A percentile compares a stretch with the other conserved stretches of the same genome.
phyloP scores from a whole-genome alignment of 2,888 invertebrate genomes.

The Trichopria drosophilae region DNA sequence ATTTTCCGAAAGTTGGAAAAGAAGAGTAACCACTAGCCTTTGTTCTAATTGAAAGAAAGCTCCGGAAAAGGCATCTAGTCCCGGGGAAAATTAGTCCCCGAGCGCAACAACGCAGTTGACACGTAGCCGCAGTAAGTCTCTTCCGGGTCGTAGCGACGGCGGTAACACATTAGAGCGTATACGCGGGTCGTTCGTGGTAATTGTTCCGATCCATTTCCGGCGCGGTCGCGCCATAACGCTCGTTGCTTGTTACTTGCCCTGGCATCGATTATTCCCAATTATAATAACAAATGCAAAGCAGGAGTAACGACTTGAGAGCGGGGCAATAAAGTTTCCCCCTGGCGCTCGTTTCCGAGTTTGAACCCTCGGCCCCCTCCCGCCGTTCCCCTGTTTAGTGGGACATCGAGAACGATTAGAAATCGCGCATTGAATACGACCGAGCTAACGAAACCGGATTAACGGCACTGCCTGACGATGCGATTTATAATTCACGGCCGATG shows the following conservation, averaged over 20 bases:
- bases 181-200: slow-evolving; percentile 40
- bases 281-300: slow-evolving; percentile 57
- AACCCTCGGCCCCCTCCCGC: slow-evolving; percentile 16
- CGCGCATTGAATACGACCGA: too few relatives aligned
- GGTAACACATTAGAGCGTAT: slow-evolving; percentile 26
- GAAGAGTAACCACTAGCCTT: too few relatives aligned
- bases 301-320: slow-evolving; percentile 52
- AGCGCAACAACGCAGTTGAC: slow-evolving; percentile 6
- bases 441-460: too few relatives aligned
- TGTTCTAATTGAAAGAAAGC: too few relatives aligned
- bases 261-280: slow-evolving; percentile 57
- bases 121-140: slow-evolving; percentile 16
- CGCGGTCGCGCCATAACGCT: slow-evolving; percentile 28
- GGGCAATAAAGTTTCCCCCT: slow-evolving; percentile 50
- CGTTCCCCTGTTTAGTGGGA: neutral
- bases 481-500: too few relatives aligned
- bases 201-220: slow-evolving; percentile 47
- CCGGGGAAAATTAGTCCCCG: slow-evolving; percentile 24
- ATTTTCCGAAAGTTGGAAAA: neutral
- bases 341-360: slow-evolving; percentile 38
- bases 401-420: too few relatives aligned
- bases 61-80: too few relatives aligned
- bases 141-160: too few relatives aligned
- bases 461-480: too few relatives aligned
- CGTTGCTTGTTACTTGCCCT: slow-evolving; percentile 37